Conservation (phyloP, 2,797 vertebrate genomes). For the Atherinosoma microstoma region DNA sequence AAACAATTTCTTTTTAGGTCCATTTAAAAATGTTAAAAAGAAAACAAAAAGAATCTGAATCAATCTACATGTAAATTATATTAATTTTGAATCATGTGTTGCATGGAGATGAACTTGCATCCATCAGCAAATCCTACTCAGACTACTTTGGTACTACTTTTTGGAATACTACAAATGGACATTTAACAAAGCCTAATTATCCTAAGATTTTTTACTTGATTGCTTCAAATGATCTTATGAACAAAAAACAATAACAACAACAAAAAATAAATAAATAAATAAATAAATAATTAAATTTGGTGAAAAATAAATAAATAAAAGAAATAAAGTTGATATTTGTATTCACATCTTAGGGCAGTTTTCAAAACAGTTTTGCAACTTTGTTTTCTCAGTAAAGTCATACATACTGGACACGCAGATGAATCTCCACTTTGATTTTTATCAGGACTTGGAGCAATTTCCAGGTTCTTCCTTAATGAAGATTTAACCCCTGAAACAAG, state of each 20-base stretch:
- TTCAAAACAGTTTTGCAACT: not conserved
- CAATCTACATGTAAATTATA: too few species aligned
- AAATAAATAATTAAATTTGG: too few species aligned
- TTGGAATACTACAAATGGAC: not conserved
- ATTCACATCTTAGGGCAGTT: too few species aligned
- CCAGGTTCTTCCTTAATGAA: conserved; percentile 83
- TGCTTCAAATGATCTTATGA: not conserved
- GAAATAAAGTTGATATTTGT: too few species aligned
- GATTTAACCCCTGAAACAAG: conserved; percentile 81
- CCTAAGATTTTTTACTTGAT: not conserved
- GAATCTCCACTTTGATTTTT: conserved; percentile 74
- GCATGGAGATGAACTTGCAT: not conserved
- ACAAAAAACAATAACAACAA: not conserved
- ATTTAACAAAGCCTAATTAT: not conserved
- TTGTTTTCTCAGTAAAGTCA: not conserved
- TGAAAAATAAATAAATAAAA: not conserved
- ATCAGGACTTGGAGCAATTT: conserved; percentile 85
- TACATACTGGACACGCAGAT: conserved; percentile 41
- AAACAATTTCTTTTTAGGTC: not conserved
- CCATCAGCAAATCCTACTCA: not conserved
- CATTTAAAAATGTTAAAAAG: not conserved
- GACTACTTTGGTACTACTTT: not conserved
- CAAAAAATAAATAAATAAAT: not conserved
- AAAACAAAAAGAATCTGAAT: not conserved
- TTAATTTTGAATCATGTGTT: not conserved